Percentiles rank a stretch among this genome's conserved stretches.
These are phyloP conservation scores for Listronotus bonariensis DNA, from an alignment of 1,140 invertebrate genomes.

Conservation along the genomic window DNA sequence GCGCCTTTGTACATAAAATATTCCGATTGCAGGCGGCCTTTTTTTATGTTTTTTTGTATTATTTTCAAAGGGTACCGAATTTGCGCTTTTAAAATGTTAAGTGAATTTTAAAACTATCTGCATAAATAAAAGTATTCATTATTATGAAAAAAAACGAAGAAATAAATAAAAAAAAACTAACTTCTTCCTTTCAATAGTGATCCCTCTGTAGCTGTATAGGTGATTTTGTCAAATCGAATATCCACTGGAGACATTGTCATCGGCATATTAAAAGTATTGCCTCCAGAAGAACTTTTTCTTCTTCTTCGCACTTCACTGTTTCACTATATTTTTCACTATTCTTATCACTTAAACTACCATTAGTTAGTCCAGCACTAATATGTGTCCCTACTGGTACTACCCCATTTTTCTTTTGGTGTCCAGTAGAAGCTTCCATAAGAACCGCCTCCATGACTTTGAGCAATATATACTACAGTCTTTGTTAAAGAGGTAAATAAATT, in stretches of 20 bases:
- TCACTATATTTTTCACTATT: conserved; percentile 16
- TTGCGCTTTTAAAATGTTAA: no score
- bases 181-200: conserved; percentile 64
- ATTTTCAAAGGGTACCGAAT: no score
- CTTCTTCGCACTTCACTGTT: conserved; percentile 7
- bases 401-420: conserved; percentile 9
- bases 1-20: no score
- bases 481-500: background rate
- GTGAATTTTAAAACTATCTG: no score
- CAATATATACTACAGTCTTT: background rate
- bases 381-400: background rate
- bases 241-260: conserved; percentile 65
- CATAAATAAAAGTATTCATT: no score
- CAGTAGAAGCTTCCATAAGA: conserved; percentile 22
- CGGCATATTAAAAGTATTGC: conserved; percentile 55
- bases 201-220: conserved; percentile 70
- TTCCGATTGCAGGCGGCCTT: no score
- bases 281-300: background rate
- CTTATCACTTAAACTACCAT: conserved; percentile 1
- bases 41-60: no score
- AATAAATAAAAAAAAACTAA: conserved; percentile 3
- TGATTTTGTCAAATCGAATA: conserved; percentile 72
- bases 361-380: background rate
- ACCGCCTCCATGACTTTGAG: conserved; percentile 23
- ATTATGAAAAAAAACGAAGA: no score